These are phyloP conservation scores for Zootoca vivipara DNA, from an alignment of 2,113 vertebrate species.

Conservation along the genomic window DNA sequence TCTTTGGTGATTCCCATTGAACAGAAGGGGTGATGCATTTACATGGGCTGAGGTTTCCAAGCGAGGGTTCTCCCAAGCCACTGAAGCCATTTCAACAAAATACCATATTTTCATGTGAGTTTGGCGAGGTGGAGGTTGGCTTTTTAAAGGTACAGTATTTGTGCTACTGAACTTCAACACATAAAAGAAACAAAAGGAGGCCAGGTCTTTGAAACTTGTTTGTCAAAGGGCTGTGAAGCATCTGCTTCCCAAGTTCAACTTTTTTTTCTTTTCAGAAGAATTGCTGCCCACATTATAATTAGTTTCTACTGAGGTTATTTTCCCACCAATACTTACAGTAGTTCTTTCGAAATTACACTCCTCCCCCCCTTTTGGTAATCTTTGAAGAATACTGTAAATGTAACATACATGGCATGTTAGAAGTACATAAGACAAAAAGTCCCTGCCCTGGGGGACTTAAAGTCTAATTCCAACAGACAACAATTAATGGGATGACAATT, in stretches of 20 bases:
- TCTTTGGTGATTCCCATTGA: background rate
- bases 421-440: constrained; percentile 2
- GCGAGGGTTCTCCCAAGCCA: background rate
- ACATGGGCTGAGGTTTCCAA: background rate
- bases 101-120: background rate
- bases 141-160: constrained; percentile 23
- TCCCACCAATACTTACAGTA: background rate
- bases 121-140: background rate
- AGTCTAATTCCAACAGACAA: constrained; percentile 29
- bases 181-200: background rate
- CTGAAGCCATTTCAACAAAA: background rate
- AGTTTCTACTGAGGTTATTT: constrained; percentile 4
- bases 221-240: background rate
- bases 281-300: constrained; percentile 1
- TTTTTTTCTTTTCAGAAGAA: constrained; percentile 12
- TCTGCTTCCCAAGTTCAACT: background rate
- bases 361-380: background rate
- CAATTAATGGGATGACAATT: constrained; percentile 20
- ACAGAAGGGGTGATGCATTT: background rate
- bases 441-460: constrained; percentile 17
- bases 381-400: constrained; percentile 22
- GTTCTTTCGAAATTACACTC: background rate
- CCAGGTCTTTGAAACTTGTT: background rate
- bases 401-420: constrained; percentile 7
- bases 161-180: constrained; percentile 3